Evolutionary conservation across 1,140 invertebrate species (phyloP), one percentile per base, ranked within the genome.

Genomic region (Vanessa tameamea): DNA sequence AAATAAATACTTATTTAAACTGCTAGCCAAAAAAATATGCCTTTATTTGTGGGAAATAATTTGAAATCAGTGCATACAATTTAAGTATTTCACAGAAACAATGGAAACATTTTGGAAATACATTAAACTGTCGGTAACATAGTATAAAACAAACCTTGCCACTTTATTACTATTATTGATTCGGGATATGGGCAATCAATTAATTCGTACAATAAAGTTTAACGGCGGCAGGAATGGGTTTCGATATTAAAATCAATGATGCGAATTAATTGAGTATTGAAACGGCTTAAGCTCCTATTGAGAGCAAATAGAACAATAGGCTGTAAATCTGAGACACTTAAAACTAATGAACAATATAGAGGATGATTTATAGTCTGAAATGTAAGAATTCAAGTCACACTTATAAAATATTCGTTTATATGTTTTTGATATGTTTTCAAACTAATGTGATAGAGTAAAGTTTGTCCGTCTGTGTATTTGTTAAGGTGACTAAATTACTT

Each of bases 221-320:
- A 61, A 73, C 64, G 71, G 47, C 16, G 23, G 53, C 11, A 20
- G 26, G 14, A 26, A 61, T 61, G 53, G 55, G 57, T 37, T 69
- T 69, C 57, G 37, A 67, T 67, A 73, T 73, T 64, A 67, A 73
- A 73, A 67, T 51, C 55, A 65, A 53, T 66, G 71, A 66, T 55
- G 23, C 64, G 71, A 55, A 61, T 23, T 67, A 67, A 73, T 73
- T 73, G 64, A 67, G 64, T 61, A 67, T 73, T 20, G 43, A 14
- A 26, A 67, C 47, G 64, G 64, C 53, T 73, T 73, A 66, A 50
- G 0, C 23, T 23, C 57, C 16, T 20, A 59, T 69, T 57, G n/a
- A 64, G 48, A 14, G 48, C 67, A 69, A 69, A 69, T 48, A 55
- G 59, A 69, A 69, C 68, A 69, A 69, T 8, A 20, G 55, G 16